These are phyloP conservation scores for Caretta caretta DNA, from an alignment of 2,113 vertebrate species.

Conservation along the genomic window DNA sequence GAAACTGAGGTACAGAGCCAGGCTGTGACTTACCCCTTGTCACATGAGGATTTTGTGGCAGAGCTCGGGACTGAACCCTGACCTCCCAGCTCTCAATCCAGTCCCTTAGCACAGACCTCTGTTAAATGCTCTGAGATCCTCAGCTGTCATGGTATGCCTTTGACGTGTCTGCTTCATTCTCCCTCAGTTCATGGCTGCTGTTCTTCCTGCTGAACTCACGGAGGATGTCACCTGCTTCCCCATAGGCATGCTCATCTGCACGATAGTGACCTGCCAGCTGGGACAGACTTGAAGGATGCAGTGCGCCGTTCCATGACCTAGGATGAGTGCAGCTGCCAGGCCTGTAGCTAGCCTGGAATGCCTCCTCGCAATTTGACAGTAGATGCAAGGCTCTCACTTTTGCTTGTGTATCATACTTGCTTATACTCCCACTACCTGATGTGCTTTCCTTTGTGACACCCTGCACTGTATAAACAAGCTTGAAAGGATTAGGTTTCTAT, in stretches of 20 bases:
- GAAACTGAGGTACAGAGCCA: background rate
- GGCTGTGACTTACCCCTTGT: background rate
- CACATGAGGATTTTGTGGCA: background rate
- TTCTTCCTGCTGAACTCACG: background rate
- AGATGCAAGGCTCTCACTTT: background rate
- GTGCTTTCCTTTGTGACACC: background rate
- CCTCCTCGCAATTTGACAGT: too few relatives aligned
- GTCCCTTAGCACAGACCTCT: background rate
- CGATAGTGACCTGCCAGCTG: background rate
- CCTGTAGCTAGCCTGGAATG: too few relatives aligned
- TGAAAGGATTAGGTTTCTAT: background rate
- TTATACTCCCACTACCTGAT: background rate
- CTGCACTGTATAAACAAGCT: background rate
- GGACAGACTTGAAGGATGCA: background rate
- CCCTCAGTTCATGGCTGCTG: background rate
- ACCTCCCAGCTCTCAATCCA: background rate
- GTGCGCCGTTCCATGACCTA: too few relatives aligned
- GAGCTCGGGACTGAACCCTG: background rate
- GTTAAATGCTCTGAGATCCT: background rate
- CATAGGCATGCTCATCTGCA: background rate
- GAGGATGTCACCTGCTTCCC: background rate
- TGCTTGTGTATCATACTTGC: background rate
- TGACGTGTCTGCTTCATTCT: background rate
- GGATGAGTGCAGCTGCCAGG: too few relatives aligned
- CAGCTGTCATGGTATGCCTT: background rate